A percentile compares a stretch with the other conserved stretches of the same genome.
Evolutionary conservation across 2,113 vertebrate species (phyloP).

Genomic region (chimpanzee (Pan troglodytes)): DNA sequence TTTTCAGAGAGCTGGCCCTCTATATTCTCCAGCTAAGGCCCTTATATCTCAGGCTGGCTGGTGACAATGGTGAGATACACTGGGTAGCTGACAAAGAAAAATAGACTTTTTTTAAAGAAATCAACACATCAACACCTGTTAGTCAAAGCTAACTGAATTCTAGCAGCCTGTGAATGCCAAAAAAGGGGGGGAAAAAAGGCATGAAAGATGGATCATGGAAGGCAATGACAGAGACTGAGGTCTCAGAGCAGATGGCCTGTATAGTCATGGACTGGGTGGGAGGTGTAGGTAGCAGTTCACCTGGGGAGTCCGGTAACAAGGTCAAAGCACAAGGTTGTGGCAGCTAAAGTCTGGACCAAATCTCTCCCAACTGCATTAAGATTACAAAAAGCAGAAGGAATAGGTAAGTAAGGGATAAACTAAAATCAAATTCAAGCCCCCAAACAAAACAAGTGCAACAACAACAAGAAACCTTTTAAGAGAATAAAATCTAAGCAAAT

Average conservation of each 20-base stretch:
- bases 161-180: background rate
- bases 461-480: background rate
- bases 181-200: background rate
- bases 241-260: background rate
- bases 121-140: conserved; percentile 54
- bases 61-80: background rate
- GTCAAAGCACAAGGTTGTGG: background rate
- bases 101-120: conserved; percentile 37
- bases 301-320: background rate
- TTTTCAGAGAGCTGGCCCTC: background rate
- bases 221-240: background rate
- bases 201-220: background rate
- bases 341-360: background rate
- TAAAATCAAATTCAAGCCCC: background rate
- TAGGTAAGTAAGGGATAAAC: background rate
- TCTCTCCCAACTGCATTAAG: background rate
- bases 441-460: background rate
- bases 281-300: background rate
- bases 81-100: background rate
- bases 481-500: background rate
- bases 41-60: background rate
- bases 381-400: conserved; percentile 4
- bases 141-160: conserved; percentile 3
- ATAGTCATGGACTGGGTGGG: background rate
- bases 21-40: background rate